Evolutionary conservation across 2,113 vertebrate species (phyloP), one percentile per base, ranked within the genome.

Genomic region (Pseudopodoces humilis): DNA sequence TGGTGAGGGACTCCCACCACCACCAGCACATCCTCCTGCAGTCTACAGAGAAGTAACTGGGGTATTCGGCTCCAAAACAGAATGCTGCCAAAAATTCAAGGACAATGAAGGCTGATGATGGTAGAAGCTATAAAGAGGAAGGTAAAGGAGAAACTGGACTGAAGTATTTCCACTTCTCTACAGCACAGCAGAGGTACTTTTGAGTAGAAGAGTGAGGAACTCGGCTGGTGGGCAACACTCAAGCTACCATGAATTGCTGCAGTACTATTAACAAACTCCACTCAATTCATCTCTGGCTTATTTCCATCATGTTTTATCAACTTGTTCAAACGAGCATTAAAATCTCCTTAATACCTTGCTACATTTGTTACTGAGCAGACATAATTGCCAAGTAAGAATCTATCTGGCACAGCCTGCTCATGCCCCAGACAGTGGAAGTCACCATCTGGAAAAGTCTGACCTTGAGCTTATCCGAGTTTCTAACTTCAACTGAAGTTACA

Each of bases 321-420:
- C 76, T 88, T 88, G 60, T 10, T 95, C 63, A 67, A 95, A 75
- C 6, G 10, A 85, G 41, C 75, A 70, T 89, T 92, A 89, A 89
- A 91, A 90, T 23, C 85, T 50, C 71, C 70, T 83, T 58, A 83
- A 55, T 83, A 88, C 55, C 47, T 93, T 78, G 47, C 68, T 79
- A 83, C 46, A 11, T 72, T 90, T 76, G 67, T 78, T 92, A 86
- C 76, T 70, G 39, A 70, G 35, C 43, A 88, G 30, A 69, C 53
- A 37, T 62, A 88, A 86, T 28, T 81, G 90, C 55, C 50, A 93
- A 93, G 25, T 17, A 76, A 81, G 83, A 74, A 93, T 6, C 11
- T 70, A 84, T 52, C 87, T 49, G 58, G 41, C 68, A 93, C 27
- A 90, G 52, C 35, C 50, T 67, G 50, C 46, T 92, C 11, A 39